phyloP scores from a whole-genome alignment of 1,140 invertebrate genomes.

The Proales similis region DNA sequence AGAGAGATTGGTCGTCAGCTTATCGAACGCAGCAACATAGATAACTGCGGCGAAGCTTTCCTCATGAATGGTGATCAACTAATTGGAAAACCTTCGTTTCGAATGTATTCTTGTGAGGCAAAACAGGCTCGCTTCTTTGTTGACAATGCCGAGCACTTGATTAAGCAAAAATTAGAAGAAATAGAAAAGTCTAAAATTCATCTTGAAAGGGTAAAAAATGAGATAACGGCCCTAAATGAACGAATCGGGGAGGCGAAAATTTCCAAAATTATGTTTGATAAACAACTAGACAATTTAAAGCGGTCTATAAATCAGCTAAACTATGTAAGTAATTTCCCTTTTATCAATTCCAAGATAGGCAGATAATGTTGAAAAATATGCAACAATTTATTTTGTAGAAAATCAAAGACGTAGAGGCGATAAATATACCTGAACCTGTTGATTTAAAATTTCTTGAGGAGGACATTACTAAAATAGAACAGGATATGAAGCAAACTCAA shows the following conservation, averaged over 20 bases:
- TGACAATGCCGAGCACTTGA: slow-evolving; percentile 42
- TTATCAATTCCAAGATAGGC: slow-evolving; percentile 54
- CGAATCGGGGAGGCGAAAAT: slow-evolving; percentile 6
- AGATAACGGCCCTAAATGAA: not conserved
- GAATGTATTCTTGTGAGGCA: slow-evolving; percentile 46
- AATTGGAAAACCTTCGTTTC: slow-evolving; percentile 44
- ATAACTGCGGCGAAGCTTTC: slow-evolving; percentile 46
- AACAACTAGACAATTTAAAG: slow-evolving; percentile 14
- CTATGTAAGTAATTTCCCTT: slow-evolving; percentile 53
- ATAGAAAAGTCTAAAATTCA: slow-evolving; percentile 14
- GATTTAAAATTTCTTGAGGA: slow-evolving; percentile 34
- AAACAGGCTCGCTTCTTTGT: slow-evolving; percentile 43
- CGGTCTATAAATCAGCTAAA: slow-evolving; percentile 10
- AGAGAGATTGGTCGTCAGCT: slow-evolving; percentile 44
- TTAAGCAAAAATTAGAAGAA: slow-evolving; percentile 43
- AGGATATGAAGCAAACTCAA: slow-evolving; percentile 42
- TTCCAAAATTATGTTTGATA: slow-evolving; percentile 11
- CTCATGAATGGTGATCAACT: slow-evolving; percentile 48
- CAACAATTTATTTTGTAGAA: slow-evolving; percentile 57
- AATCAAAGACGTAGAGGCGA: slow-evolving; percentile 46
- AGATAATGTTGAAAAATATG: slow-evolving; percentile 58
- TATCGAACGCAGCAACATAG: slow-evolving; percentile 45
- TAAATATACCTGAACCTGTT: slow-evolving; percentile 53
- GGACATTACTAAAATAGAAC: slow-evolving; percentile 38
- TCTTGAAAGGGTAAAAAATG: not conserved